phyloP scores from a whole-genome alignment of 1,140 invertebrate genomes.

The Spodoptera frugiperda region DNA sequence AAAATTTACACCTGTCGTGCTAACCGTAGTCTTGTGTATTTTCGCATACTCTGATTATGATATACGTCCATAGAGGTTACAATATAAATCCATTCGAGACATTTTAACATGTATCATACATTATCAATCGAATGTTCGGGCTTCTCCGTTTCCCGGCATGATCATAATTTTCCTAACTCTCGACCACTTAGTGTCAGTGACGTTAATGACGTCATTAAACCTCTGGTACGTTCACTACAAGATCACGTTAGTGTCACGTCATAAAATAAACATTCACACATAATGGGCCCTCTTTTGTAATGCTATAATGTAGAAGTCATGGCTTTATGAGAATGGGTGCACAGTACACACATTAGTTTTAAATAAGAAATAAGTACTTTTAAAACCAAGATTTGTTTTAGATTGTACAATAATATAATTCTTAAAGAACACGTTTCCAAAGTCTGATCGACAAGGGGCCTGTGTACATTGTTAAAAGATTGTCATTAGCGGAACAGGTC shows the following conservation, averaged over 20 bases:
- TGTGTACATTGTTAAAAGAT: slow-evolving; percentile 20
- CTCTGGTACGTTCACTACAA: slow-evolving; percentile 32
- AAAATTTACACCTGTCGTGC: neutral
- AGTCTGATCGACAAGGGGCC: slow-evolving; percentile 4
- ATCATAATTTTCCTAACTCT: slow-evolving; percentile 20
- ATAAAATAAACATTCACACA: slow-evolving; percentile 43
- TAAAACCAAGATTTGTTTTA: no score
- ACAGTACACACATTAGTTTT: neutral
- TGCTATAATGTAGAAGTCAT: slow-evolving; percentile 27
- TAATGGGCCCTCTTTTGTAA: slow-evolving; percentile 24
- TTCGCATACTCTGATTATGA: no score
- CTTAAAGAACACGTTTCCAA: neutral
- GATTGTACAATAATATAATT: no score
- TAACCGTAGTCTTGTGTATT: neutral
- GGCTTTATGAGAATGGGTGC: neutral
- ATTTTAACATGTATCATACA: neutral
- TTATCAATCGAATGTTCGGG: neutral
- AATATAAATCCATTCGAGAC: neutral
- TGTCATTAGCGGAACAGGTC: slow-evolving; percentile 60
- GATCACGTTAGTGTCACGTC: slow-evolving; percentile 34
- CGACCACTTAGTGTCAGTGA: slow-evolving; percentile 38
- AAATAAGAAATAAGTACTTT: no score
- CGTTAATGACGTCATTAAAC: slow-evolving; percentile 44
- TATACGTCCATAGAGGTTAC: no score
- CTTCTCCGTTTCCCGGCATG: neutral